Base-by-base conservation (phyloP, 2,888 invertebrate genomes). In the Hymenopus coronatus region DNA sequence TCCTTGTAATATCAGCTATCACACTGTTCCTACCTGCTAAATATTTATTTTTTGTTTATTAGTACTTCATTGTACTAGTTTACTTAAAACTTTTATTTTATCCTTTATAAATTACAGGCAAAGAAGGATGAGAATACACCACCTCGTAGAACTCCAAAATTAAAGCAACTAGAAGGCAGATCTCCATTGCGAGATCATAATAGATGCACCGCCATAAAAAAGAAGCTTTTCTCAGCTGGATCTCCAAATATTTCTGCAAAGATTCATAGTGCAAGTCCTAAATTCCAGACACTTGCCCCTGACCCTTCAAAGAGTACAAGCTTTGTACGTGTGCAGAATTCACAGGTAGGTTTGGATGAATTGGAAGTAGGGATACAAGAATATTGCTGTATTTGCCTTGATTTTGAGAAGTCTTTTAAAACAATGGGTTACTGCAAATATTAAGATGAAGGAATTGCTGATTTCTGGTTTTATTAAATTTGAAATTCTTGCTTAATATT, bases 251-350 rank as follows among this genome's bases (percentile, higher is more conserved):
- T 85, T 9, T 20, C 83, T 20, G 54, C 46, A 28, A 40, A 27
- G 28, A 46, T 54, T 46, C 85, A 85, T 8, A 46, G 3, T 25
- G 85, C 14, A n/a, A 40, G 82, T 40, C 87, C 28, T 82, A 89
- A 90, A 83, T 91, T 91, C 87, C 91, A 90, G 84, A 89, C 89
- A 12, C 85, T 91, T 84, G 83, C 90, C 15, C 90, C 90, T 2
- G 89, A 89, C 46, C 88, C 89, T 28, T 20, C 87, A 9, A 88
- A 83, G 33, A 90, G 90, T 14, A 83, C 91, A 28, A 91, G 91
- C 86, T 90, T 90, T 86, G 89, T 91, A 12, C 88, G 91, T 27
- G 91, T 91, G 28, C 91, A 91, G 86, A 91, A 91, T 89, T 91
- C 91, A 20, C 91, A 91, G 90, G 91, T 91, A 88, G 81, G 89